A percentile compares a stretch with the other conserved stretches of the same genome.
phyloP scores from a whole-genome alignment of 2,888 invertebrate genomes.

The Drepana falcataria region DNA sequence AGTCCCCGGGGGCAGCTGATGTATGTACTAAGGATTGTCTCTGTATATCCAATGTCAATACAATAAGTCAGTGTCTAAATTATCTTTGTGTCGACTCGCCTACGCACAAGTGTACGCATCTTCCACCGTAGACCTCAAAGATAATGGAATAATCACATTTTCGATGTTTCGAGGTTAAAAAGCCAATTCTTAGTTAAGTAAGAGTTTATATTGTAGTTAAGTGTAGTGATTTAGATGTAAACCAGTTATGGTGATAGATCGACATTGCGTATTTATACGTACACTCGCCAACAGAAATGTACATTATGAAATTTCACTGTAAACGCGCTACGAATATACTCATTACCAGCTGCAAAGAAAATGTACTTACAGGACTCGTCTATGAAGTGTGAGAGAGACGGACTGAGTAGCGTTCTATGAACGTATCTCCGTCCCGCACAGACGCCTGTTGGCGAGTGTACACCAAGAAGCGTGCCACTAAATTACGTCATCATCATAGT shows the following conservation, averaged over 20 bases:
- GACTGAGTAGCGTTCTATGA: slow-evolving; percentile 10
- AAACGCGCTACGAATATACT: not conserved
- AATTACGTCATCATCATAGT: slow-evolving; percentile 41
- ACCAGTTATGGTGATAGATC: slow-evolving; percentile 48
- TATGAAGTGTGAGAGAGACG: slow-evolving; percentile 1
- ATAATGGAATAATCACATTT: slow-evolving; percentile 22
- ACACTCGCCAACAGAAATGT: slow-evolving; percentile 38
- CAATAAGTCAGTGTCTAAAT: slow-evolving; percentile 30
- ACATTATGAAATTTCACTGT: not conserved
- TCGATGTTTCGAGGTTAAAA: slow-evolving; percentile 49
- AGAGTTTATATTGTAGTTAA: slow-evolving; percentile 61
- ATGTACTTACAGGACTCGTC: no score
- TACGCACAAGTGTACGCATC: slow-evolving; percentile 58
- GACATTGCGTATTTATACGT: slow-evolving; percentile 42
- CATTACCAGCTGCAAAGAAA: no score
- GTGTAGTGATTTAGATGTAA: slow-evolving; percentile 55
- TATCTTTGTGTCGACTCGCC: slow-evolving; percentile 36
- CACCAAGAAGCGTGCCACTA: slow-evolving; percentile 33
- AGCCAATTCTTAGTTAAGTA: slow-evolving; percentile 71
- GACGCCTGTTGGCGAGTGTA: slow-evolving; percentile 24
- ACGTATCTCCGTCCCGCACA: not conserved
- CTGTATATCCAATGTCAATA: slow-evolving; percentile 24
- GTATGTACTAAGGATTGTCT: slow-evolving; percentile 11
- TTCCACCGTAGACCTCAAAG: slow-evolving; percentile 44
- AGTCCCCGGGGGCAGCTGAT: not conserved